phyloP scores from a whole-genome alignment of 2,113 vertebrate species.

The Podiceps cristatus region DNA sequence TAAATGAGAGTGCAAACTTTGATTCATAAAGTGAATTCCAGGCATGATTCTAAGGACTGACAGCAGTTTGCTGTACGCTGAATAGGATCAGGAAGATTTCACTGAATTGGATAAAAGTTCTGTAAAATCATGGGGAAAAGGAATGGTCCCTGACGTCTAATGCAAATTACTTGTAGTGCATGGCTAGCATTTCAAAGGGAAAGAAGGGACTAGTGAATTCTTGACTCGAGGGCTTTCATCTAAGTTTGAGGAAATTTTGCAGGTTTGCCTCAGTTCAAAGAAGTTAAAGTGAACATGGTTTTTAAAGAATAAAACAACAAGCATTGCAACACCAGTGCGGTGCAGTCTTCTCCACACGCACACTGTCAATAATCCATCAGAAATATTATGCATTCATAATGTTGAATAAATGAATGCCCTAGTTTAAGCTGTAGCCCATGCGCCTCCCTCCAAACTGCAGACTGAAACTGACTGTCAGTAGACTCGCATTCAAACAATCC shows the following conservation, averaged over 20 bases:
- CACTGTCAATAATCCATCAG: background rate
- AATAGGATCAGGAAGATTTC: background rate
- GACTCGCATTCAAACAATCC: conserved; percentile 2
- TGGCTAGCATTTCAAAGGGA: background rate
- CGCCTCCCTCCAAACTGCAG: background rate
- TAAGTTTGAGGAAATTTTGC: background rate
- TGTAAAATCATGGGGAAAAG: background rate
- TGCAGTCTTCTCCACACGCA: conserved; percentile 66
- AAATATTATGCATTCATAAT: background rate
- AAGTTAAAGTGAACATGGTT: background rate
- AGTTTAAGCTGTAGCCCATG: background rate
- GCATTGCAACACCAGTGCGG: conserved; percentile 63
- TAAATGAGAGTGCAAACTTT: background rate
- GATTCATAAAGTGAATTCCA: conserved; percentile 16
- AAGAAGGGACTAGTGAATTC: background rate
- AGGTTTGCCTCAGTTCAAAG: background rate
- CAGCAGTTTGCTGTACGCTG: background rate
- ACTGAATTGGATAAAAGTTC: background rate
- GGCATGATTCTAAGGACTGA: conserved; percentile 19
- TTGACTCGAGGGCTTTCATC: background rate
- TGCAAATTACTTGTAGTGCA: background rate
- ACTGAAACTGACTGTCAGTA: background rate
- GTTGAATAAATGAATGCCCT: background rate
- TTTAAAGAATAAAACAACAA: background rate
- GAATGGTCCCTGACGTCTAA: background rate